Percentiles rank a stretch among this genome's conserved stretches.
These are phyloP conservation scores for Onychomys arenicola DNA, from an alignment of 2,797 vertebrate genomes.

Conservation along the genomic window DNA sequence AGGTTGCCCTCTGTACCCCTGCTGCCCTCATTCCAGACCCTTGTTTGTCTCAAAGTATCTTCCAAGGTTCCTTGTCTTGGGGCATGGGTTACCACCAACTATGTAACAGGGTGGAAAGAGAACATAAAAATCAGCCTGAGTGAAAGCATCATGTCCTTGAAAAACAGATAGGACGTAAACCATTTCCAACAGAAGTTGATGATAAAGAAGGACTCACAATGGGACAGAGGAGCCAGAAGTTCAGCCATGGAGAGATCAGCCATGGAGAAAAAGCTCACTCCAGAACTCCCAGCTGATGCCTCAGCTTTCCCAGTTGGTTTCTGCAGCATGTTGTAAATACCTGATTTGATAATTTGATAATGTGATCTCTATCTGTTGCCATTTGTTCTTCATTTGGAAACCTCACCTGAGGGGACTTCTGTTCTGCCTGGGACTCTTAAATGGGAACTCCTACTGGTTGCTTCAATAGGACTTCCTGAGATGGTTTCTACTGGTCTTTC, in stretches of 20 bases:
- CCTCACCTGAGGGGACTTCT: not conserved
- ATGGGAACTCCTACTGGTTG: not conserved
- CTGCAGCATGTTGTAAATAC: not conserved
- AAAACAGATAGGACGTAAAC: not conserved
- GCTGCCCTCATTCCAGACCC: not conserved
- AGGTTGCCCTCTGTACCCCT: not conserved
- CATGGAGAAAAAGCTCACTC: not conserved
- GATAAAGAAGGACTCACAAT: too few species aligned
- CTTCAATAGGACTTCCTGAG: too few species aligned
- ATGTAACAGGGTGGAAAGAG: not conserved
- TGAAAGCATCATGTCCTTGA: not conserved
- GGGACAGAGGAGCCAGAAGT: not conserved
- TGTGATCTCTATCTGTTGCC: not conserved
- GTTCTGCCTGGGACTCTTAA: not conserved
- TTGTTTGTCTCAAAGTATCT: not conserved
- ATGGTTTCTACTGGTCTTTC: not conserved
- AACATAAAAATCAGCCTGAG: not conserved
- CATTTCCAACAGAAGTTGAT: not conserved
- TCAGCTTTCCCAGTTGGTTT: not conserved
- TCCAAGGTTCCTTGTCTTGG: not conserved
- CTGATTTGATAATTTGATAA: too few species aligned
- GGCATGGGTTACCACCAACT: not conserved
- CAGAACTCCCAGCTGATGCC: not conserved
- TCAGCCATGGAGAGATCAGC: not conserved
- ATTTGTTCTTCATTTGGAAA: not conserved